Evolutionary conservation across 2,888 invertebrate genomes (phyloP).

Genomic region (Rugalucina vietnamica): DNA sequence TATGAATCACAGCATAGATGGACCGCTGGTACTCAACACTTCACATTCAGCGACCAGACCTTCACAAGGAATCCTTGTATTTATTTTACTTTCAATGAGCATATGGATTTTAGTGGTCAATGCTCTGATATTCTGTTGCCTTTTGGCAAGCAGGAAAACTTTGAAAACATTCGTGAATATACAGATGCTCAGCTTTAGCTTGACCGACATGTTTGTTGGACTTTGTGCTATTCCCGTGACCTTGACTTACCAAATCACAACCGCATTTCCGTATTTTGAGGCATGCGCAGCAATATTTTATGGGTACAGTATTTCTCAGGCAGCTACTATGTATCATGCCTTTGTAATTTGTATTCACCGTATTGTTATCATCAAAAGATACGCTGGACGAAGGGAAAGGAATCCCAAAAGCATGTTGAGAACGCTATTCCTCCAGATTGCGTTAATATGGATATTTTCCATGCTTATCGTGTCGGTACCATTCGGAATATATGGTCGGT

Average conservation of each 20-base stretch:
- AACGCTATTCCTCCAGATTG: not conserved
- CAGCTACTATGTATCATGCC: not conserved
- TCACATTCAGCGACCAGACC: too few relatives aligned
- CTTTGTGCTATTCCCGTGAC: not conserved
- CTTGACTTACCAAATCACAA: not conserved
- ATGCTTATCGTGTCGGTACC: not conserved
- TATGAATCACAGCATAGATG: too few relatives aligned
- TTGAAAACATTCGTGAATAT: not conserved
- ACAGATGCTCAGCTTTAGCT: not conserved
- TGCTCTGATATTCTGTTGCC: not conserved
- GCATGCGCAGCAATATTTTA: slow-evolving; percentile 2
- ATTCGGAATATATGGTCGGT: not conserved
- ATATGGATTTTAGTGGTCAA: not conserved
- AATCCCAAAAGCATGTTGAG: not conserved
- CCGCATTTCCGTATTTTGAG: not conserved
- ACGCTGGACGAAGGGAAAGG: not conserved
- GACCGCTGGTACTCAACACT: too few relatives aligned
- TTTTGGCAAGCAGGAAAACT: not conserved
- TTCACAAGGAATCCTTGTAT: not conserved
- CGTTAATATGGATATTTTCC: not conserved
- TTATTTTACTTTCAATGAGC: not conserved
- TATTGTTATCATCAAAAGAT: not conserved
- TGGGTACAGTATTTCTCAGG: not conserved
- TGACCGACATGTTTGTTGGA: slow-evolving; percentile 1
- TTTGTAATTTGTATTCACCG: not conserved